Percentiles rank a stretch among this genome's conserved stretches.
phyloP scores from a whole-genome alignment of 2,888 invertebrate species.

The Dioctria linearis region DNA sequence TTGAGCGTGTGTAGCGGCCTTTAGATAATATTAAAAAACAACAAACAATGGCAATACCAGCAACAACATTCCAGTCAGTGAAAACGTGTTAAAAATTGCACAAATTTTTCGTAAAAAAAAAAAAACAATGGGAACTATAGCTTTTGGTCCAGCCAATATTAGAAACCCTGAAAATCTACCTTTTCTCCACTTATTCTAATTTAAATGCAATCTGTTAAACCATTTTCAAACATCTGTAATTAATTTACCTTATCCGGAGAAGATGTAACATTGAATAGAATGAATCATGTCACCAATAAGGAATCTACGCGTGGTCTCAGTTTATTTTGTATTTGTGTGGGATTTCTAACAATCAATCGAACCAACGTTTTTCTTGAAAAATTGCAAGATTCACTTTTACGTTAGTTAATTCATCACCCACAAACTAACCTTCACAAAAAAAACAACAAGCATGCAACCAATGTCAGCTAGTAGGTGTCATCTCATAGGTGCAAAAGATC shows the following conservation, averaged over 20 bases:
- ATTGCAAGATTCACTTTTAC: slow-evolving; percentile 12
- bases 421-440: not conserved
- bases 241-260: not conserved
- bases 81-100: no score
- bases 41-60: no score
- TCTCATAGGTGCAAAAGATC: not conserved
- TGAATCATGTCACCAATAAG: not conserved
- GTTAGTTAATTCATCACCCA: not conserved
- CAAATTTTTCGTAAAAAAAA: no score
- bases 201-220: not conserved
- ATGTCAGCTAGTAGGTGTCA: slow-evolving; percentile 8
- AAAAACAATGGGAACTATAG: no score
- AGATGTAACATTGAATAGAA: slow-evolving; percentile 4
- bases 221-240: not conserved
- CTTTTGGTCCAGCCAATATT: no score
- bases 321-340: not conserved
- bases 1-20: no score
- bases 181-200: no score
- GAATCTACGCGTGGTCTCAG: not conserved
- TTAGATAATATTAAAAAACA: no score
- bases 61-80: no score
- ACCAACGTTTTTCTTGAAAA: not conserved
- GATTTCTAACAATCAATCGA: not conserved
- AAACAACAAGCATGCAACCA: not conserved
- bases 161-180: no score